Conservation (phyloP, 2,113 vertebrate species). For the Anhinga anhinga region DNA sequence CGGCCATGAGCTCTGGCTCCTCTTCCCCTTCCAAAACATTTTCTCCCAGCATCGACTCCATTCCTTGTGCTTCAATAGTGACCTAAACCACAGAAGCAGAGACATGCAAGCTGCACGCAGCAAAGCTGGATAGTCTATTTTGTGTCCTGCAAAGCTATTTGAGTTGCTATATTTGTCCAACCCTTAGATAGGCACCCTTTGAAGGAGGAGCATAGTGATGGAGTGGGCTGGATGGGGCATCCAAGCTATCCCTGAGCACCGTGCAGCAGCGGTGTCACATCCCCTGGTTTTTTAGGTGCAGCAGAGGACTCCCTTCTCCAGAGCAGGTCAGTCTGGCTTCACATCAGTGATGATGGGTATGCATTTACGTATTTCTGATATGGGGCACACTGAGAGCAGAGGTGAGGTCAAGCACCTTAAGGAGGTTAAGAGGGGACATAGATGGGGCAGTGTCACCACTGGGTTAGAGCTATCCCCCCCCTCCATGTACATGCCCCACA, state of each 20-base stretch:
- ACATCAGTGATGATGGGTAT: accelerated
- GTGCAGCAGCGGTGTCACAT: too few relatives aligned
- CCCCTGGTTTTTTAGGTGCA: neutral
- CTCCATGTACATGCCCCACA: accelerated
- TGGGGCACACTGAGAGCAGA: accelerated
- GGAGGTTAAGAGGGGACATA: neutral
- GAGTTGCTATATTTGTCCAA: neutral
- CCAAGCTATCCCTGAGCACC: neutral
- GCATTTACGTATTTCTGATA: neutral
- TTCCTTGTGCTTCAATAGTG: conserved; percentile 64
- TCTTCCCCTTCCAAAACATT: neutral
- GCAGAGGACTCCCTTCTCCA: neutral
- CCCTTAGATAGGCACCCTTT: neutral
- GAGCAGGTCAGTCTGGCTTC: neutral
- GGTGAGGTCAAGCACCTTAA: neutral
- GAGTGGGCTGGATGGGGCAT: neutral
- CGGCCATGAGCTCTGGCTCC: conserved; percentile 42
- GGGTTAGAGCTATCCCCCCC: neutral
- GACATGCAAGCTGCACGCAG: accelerated
- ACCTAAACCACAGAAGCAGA: conserved; percentile 25
- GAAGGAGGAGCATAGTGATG: neutral
- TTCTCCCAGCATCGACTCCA: conserved; percentile 56
- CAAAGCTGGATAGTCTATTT: neutral
- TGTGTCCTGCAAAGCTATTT: accelerated
- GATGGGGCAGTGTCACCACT: neutral